phyloP scores from a whole-genome alignment of 2,888 invertebrate species.

The Disparrhopalites patrizii region DNA sequence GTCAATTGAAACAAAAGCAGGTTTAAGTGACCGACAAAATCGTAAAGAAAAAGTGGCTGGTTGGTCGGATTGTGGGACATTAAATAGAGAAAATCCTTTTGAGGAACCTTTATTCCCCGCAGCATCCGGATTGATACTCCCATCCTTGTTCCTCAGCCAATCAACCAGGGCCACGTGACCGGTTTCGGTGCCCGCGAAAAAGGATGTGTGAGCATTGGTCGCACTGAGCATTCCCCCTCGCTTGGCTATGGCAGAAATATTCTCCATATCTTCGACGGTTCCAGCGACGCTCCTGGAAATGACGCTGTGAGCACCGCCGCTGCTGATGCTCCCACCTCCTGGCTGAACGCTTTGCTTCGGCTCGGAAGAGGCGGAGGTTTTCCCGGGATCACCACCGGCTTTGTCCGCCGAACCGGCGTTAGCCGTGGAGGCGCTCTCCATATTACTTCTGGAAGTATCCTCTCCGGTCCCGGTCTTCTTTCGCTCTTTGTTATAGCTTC shows the following conservation, averaged over 20 bases:
- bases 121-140: conserved; percentile 33
- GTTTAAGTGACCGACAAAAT: neutral
- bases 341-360: neutral
- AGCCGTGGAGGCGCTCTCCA: neutral
- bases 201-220: conserved; percentile 28
- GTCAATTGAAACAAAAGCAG: neutral
- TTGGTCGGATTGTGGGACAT: too few species aligned
- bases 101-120: conserved; percentile 33
- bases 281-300: neutral
- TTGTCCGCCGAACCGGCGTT: neutral
- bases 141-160: conserved; percentile 44
- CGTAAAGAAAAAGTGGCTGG: too few species aligned
- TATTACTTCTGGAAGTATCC: neutral
- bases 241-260: conserved; percentile 7
- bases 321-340: neutral
- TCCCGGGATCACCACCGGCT: too few species aligned
- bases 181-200: conserved; percentile 41
- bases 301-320: conserved; percentile 1
- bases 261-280: neutral
- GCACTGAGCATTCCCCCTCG: conserved; percentile 7
- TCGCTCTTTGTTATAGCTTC: too few species aligned
- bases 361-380: too few species aligned
- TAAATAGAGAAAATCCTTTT: too few species aligned
- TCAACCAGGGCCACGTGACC: conserved; percentile 42
- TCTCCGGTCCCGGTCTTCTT: neutral